Evolutionary conservation across 2,888 invertebrate species (phyloP), one percentile per base, ranked within the genome.

Genomic region (Furcula furcula): DNA sequence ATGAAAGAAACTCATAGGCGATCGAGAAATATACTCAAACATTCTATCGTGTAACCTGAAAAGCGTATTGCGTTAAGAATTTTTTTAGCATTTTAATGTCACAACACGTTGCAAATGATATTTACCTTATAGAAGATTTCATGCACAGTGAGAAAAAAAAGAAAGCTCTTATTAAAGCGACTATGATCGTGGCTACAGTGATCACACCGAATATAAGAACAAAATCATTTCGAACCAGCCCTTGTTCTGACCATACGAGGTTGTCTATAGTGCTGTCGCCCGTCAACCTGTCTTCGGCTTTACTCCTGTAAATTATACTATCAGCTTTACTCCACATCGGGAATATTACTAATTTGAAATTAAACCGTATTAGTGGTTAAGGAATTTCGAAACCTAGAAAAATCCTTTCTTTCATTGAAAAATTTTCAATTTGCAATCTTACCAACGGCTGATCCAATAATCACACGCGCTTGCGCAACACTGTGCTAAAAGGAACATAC

Each of bases 1-100:
- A 58, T 97, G 95, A 66, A 96, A 97, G 72, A 97, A 97, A 40
- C 78, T 81, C 88, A 88, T 86, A 15, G 87, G 88, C 1, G 86
- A 85, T 31, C 81, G 65, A 0, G 84, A 79, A 41, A 92, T 89
- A 21, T 84, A 77, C 40, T 83, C 83, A 62, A 95, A 94, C 93
- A 95, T 93, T 36, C 66, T 76, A 50, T 93, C 91, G 66, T 95
- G 95, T 18, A 95, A 77, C 34, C 87, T 88, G 55, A 4, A 37
- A 53, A 11, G 4, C 1, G 10, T 5, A 10, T 9, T 10, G n/a
- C 7, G 12, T 0, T 2, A 19, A 12, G 7, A 10, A 2, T 3
- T n/a, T n/a, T n/a, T n/a, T n/a, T n/a, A n/a, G n/a, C n/a, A n/a
- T n/a, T n/a, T n/a, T n/a, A n/a, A n/a, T n/a, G 1, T 10, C 23